Conservation (phyloP, 1,140 invertebrate species). For the Ostrea edulis region DNA sequence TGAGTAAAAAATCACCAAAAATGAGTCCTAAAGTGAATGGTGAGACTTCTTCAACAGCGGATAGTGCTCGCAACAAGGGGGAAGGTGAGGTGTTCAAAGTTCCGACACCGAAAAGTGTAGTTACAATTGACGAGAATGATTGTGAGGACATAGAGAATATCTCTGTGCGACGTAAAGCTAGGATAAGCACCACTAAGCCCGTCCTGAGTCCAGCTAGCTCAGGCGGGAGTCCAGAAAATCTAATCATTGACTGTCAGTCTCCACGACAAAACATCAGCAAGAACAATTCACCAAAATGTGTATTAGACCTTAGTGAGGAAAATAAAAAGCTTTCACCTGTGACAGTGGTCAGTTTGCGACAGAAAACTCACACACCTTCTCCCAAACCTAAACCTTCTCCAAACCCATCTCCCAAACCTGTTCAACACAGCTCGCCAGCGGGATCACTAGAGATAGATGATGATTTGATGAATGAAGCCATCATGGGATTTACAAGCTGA, state of each 20-base stretch:
- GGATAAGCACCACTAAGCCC: constrained; percentile 55
- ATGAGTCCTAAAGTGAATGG: constrained; percentile 55
- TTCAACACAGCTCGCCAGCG: constrained; percentile 45
- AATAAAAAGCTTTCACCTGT: constrained; percentile 2
- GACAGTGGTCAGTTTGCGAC: not conserved
- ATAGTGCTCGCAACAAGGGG: not conserved
- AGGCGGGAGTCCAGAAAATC: constrained; percentile 53
- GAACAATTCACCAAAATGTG: constrained; percentile 55
- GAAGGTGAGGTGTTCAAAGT: constrained; percentile 57
- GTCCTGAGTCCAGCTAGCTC: constrained; percentile 53
- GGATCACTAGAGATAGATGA: constrained; percentile 52
- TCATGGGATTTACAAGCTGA: constrained; percentile 51
- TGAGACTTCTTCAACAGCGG: constrained; percentile 29
- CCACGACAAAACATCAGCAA: constrained; percentile 46
- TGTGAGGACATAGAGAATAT: constrained; percentile 56
- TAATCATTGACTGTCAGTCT: constrained; percentile 58
- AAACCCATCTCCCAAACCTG: constrained; percentile 41
- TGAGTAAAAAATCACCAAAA: constrained; percentile 47
- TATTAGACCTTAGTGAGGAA: constrained; percentile 44
- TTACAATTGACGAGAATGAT: constrained; percentile 47
- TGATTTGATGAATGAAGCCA: constrained; percentile 56
- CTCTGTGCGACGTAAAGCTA: constrained; percentile 47
- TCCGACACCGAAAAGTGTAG: constrained; percentile 53
- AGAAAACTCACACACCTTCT: constrained; percentile 46
- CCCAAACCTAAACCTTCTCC: constrained; percentile 49